These are phyloP conservation scores for Sminthurinus aureus DNA, from an alignment of 2,888 invertebrate species.

Conservation along the genomic window DNA sequence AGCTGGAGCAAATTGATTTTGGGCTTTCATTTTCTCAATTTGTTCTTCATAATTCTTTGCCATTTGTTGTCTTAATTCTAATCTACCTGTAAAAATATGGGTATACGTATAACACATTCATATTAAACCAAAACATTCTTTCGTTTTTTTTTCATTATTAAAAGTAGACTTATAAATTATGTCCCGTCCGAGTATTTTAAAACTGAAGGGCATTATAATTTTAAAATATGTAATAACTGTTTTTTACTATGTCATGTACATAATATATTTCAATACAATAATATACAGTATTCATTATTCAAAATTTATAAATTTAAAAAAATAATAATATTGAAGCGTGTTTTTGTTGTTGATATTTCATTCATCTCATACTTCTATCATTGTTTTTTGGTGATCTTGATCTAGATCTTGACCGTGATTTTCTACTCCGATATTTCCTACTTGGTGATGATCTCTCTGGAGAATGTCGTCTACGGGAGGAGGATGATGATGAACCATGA, in stretches of 20 bases:
- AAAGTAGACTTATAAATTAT: not conserved
- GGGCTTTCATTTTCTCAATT: conserved; percentile 43
- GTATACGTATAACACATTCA: not conserved
- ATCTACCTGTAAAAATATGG: conserved; percentile 38
- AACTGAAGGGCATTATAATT: not conserved
- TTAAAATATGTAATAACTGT: no score
- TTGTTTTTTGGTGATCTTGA: conserved; percentile 46
- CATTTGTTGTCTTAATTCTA: conserved; percentile 48
- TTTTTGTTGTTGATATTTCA: conserved; percentile 10
- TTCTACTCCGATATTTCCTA: conserved; percentile 11
- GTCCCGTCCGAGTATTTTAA: not conserved
- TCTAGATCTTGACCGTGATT: conserved; percentile 25
- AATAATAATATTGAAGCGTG: not conserved
- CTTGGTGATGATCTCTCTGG: conserved; percentile 29
- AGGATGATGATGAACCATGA: no score
- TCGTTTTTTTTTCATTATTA: not conserved
- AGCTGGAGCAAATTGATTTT: conserved; percentile 62
- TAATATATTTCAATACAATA: not conserved
- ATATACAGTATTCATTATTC: not conserved
- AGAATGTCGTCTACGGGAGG: conserved; percentile 15
- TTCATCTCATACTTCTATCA: conserved; percentile 55
- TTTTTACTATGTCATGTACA: not conserved
- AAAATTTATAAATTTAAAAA: conserved; percentile 18
- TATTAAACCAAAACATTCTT: not conserved
- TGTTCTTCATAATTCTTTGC: conserved; percentile 52